Base-by-base conservation (phyloP, 2,113 vertebrate genomes). In the Phodopus roborovskii region DNA sequence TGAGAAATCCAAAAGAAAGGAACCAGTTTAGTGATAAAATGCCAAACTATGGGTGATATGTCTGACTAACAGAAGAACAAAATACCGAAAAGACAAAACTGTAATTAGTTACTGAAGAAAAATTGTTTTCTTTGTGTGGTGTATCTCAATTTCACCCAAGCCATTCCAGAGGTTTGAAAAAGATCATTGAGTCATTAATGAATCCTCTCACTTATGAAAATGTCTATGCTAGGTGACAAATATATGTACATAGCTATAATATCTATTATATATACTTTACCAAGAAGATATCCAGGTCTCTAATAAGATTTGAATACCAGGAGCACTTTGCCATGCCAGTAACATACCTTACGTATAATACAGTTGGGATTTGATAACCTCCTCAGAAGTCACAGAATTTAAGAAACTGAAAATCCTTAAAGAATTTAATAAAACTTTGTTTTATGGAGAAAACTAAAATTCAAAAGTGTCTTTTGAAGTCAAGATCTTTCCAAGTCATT, bases 381-480 rank as follows among this genome's bases (percentile, higher is more conserved):
- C 10, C 39, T 75, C 64, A 91, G 26, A 68, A 87, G 16, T 64
- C 86, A 81, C 0, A 92, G 19, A 15, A 24, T 71, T 58, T 96
- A 74, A 92, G 17, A 96, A 85, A 85, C 1, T 91, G 66, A 91
- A 95, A 85, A 74, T 30, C 15, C 71, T 90, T 92, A 75, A 84
- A 30, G 8, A 81, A 91, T 75, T 33, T 79, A 91, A 84, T 39
- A 90, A 8, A 93, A 86, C 22, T 16, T 88, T 3, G 73, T 68
- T 91, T 88, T 79, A 74, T 5, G 84, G 56, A 94, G n/a, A 90
- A 93, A 95, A 89, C 9, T 42, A 92, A 84, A 93, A 28, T n/a
- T 53, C 42, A 85, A 53, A 94, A 84, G 70, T 88, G 53, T 62
- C 7, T 53, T 85, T 50, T 48, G 33, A 86, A 48, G 70, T 74